Percentiles rank a stretch among this genome's conserved stretches.
phyloP scores from a whole-genome alignment of 2,113 vertebrate genomes.

The Trogon melanurus region DNA sequence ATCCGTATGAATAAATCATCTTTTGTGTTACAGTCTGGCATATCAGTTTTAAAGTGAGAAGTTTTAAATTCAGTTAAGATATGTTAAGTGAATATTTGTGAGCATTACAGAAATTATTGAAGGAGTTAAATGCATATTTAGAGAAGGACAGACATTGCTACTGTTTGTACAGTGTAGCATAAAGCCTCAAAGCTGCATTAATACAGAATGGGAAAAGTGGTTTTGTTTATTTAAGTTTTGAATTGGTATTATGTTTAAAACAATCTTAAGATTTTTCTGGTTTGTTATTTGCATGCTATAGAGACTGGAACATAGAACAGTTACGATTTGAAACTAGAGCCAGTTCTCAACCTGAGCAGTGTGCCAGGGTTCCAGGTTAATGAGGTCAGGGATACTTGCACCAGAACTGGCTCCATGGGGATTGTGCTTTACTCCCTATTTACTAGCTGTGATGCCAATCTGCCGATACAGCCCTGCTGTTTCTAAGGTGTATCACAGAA shows the following conservation, averaged over 20 bases:
- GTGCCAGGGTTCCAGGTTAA: neutral
- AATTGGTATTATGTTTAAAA: neutral
- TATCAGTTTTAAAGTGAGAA: neutral
- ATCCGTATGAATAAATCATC: neutral
- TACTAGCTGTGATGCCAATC: neutral
- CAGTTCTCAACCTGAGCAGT: neutral
- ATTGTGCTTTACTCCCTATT: accelerated
- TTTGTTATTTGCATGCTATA: neutral
- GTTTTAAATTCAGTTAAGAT: neutral
- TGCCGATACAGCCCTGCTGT: neutral
- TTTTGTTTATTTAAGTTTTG: neutral
- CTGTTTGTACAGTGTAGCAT: neutral
- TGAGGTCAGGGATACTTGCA: neutral
- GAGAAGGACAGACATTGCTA: neutral
- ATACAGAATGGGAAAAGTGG: neutral
- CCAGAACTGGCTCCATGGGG: neutral
- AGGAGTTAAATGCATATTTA: neutral
- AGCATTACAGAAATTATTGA: neutral
- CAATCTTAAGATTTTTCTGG: neutral
- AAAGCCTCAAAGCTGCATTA: neutral
- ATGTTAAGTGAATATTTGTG: neutral
- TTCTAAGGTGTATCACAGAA: neutral
- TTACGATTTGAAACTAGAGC: neutral
- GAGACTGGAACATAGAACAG: neutral
- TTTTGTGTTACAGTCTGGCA: neutral